Evolutionary conservation across 2,888 invertebrate species (phyloP).

Genomic region (Clepsis dumicolana): DNA sequence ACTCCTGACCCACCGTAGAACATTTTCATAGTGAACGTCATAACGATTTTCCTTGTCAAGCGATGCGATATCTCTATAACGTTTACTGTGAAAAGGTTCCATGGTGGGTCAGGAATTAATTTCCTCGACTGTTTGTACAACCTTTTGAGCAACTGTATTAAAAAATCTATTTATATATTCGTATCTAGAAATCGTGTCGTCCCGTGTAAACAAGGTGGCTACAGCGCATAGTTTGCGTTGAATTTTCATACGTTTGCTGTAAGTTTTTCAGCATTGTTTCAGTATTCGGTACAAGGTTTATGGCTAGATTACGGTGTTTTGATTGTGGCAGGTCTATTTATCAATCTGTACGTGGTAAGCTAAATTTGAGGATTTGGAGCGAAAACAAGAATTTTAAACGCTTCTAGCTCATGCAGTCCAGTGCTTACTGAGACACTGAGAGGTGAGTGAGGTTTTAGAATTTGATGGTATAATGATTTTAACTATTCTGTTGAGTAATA

Average conservation of each 20-base stretch:
- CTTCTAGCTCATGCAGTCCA: neutral
- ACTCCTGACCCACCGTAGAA: too few relatives aligned
- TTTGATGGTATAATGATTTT: too few relatives aligned
- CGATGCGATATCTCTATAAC: too few relatives aligned
- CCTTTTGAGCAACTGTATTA: too few relatives aligned
- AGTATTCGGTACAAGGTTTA: slow-evolving; percentile 59
- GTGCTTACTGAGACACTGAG: too few relatives aligned
- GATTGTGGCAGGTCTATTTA: slow-evolving; percentile 38
- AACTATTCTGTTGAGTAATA: too few relatives aligned
- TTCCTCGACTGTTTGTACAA: too few relatives aligned
- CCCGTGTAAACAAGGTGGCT: slow-evolving; percentile 4
- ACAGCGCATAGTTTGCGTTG: neutral
- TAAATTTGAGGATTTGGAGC: slow-evolving; percentile 3
- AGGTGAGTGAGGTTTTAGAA: neutral
- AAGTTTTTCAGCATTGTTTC: slow-evolving; percentile 64
- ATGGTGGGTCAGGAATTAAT: too few relatives aligned
- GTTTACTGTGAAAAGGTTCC: too few relatives aligned
- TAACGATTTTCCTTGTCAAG: too few relatives aligned
- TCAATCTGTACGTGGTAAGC: slow-evolving; percentile 12
- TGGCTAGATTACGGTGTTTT: slow-evolving; percentile 57
- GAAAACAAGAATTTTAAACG: slow-evolving; percentile 25
- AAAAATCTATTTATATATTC: too few relatives aligned
- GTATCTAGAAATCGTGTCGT: slow-evolving; percentile 25
- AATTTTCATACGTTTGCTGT: slow-evolving; percentile 62
- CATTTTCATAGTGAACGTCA: too few relatives aligned